Conservation (phyloP, 2,797 vertebrate genomes). For the Squalus acanthias region DNA sequence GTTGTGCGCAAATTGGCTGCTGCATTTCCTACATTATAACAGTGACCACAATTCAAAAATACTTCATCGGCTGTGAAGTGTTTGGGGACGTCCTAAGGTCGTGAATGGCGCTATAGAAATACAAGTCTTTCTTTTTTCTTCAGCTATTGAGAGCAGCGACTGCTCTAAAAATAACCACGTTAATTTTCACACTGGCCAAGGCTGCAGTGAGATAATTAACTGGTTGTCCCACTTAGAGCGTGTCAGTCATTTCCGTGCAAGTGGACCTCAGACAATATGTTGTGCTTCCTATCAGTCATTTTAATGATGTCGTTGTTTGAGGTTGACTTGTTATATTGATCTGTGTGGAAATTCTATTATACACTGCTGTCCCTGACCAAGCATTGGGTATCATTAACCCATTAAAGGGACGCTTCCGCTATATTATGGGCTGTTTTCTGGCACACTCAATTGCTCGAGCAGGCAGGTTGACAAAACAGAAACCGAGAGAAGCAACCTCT, state of each 20-base stretch:
- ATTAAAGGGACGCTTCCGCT: not conserved
- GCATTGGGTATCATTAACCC: not conserved
- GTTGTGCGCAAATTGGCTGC: not conserved
- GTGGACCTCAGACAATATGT: not conserved
- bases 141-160: not conserved
- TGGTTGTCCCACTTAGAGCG: conserved; percentile 3
- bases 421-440: not conserved
- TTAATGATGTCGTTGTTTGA: not conserved
- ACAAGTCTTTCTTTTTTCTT: not conserved
- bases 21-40: not conserved
- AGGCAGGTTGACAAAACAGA: not conserved
- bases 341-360: not conserved
- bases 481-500: not conserved
- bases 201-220: not conserved
- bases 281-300: not conserved
- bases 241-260: not conserved
- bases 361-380: not conserved
- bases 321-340: not conserved
- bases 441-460: not conserved
- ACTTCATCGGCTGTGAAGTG: not conserved
- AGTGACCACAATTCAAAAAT: not conserved
- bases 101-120: not conserved
- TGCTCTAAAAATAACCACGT: not conserved
- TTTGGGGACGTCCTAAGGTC: not conserved
- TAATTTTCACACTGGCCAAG: not conserved